Base-by-base conservation (phyloP, 2,113 vertebrate species). In the Gambusia holbrooki region DNA sequence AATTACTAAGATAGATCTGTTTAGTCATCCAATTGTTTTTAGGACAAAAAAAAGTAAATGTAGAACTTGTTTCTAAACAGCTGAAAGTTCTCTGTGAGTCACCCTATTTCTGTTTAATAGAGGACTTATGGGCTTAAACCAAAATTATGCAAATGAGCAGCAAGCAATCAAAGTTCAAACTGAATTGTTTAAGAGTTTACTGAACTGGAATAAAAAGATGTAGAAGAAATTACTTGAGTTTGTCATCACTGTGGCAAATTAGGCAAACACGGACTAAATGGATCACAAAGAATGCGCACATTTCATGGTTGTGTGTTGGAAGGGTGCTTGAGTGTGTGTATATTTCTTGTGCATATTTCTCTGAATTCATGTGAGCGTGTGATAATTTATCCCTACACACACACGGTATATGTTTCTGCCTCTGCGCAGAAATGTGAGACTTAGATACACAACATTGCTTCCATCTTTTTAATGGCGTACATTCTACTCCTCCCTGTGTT, bases 141-240 rank as follows among this genome's bases (percentile, higher is more conserved):
- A 84, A 77, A 76, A 66, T 40, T 87, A 91, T 90, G 89, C 86
- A 93, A 92, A 93, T 92, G 74, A 90, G 79, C 35, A 64, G 85
- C 79, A 91, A 90, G 87, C 90, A 89, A 91, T 92, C 87, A 90
- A 87, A 92, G 89, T 91, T 93, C 83, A 89, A 84, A 74, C 76
- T 73, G 78, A 91, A 92, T 79, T 90, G 88, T 91, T 91, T 90
- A 86, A 89, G 88, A 87, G 87, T 85, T 88, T 88, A 92, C 66
- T 90, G 89, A 87, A 87, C 83, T 91, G 90, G 89, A 93, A 89
- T 87, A 84, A 90, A 92, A 91, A 88, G 84, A 87, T 77, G 83
- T 87, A 77, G 54, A 84, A 87, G 81, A 92, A 92, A 92, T 90
- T 84, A 86, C 76, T 92, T 86, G 45, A 81, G 88, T 91, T 92